These are phyloP conservation scores for Melanocharis versteri DNA, from an alignment of 2,113 vertebrate species.

Conservation along the genomic window DNA sequence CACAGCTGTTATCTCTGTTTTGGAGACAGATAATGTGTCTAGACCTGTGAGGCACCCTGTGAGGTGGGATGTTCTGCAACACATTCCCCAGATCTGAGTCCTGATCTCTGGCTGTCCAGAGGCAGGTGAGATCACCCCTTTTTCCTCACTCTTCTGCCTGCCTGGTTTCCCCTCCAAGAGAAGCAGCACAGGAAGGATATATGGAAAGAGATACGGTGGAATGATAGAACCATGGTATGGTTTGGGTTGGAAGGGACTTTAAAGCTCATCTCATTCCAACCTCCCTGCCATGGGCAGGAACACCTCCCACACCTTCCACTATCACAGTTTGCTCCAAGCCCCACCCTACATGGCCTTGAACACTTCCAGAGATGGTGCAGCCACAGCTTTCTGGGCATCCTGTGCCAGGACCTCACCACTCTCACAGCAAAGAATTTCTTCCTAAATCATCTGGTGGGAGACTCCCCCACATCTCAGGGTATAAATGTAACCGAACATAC, in stretches of 20 bases:
- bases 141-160: background rate
- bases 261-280: background rate
- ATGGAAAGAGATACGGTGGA: background rate
- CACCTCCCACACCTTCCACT: background rate
- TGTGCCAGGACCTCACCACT: background rate
- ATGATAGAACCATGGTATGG: background rate
- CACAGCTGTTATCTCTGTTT: background rate
- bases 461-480: background rate
- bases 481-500: background rate
- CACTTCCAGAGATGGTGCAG: background rate
- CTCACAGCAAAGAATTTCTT: background rate
- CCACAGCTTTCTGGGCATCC: background rate
- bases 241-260: background rate
- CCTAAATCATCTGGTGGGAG: background rate
- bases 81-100: background rate
- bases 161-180: background rate
- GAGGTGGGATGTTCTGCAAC: background rate
- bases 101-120: background rate
- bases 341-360: background rate
- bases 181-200: background rate
- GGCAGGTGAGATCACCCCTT: background rate
- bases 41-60: background rate
- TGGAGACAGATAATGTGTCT: background rate
- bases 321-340: fast-evolving
- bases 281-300: background rate